Base-by-base conservation (phyloP, 2,888 invertebrate genomes). In the Himalopsyche anomala region DNA sequence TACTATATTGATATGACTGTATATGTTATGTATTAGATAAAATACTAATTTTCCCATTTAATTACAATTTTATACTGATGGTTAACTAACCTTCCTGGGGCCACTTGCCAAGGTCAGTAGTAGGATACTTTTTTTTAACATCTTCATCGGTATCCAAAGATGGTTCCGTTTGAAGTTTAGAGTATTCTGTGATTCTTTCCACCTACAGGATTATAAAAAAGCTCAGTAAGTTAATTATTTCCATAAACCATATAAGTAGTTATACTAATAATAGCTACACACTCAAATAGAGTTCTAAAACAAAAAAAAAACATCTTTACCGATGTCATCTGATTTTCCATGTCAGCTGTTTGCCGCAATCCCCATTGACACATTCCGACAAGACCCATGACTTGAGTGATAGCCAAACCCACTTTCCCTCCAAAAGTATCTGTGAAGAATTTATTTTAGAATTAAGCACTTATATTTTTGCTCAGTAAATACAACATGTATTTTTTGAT, bases 181-280 rank as follows among this genome's bases (percentile, higher is more conserved):
- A 95, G 90, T 98, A 98, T 90, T 98, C 98, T 11, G 97, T 89
- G n/a, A 97, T 95, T 89, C 97, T 93, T 91, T 98, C 97, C 2
- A 93, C 93, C 93, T 93, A 51, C 15, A 74, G 62, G 40, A 38
- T 55, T 38, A 45, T 6, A 28, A 51, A 28, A 8, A 15, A 45
- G 45, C 28, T 74, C 0, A 74, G 2, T 74, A 0, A 15, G 3
- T 69, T 8, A 36, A 4, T 74, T n/a, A 74, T 19, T 74, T 2
- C 51, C 12, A 74, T 74, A 5, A 36, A 8, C 9, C 2, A 8
- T 42, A 6, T 42, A 2, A 42, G 42, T 42, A 5, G 8, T 8
- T 5, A 42, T 42, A 6, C 42, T 6, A 42, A 42, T 42, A 8
- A 42, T 6, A 42, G 42, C 42, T 42, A 42, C 42, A 42, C 8